A percentile compares a stretch with the other conserved stretches of the same genome.
These are phyloP conservation scores for Drosophila merina DNA, from an alignment of 2,888 invertebrate genomes.

Conservation along the genomic window DNA sequence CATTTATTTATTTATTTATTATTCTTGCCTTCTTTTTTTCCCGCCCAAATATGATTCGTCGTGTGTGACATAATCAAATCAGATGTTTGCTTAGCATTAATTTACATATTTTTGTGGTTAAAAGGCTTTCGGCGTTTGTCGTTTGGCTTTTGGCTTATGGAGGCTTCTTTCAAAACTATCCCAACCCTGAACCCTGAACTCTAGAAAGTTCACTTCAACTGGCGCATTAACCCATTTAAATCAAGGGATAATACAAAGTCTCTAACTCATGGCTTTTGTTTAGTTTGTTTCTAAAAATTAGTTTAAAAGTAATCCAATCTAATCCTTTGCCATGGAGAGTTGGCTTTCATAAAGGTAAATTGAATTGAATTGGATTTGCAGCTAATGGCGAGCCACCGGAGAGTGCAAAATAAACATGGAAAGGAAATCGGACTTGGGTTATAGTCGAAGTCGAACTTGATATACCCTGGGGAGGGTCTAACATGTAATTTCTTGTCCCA, in stretches of 20 bases:
- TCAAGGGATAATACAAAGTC: no score
- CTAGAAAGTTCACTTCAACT: no score
- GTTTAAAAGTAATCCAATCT: neutral
- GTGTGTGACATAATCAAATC: conserved; percentile 34
- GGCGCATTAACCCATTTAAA: no score
- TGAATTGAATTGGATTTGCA: neutral
- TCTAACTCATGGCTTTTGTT: no score
- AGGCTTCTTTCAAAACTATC: neutral
- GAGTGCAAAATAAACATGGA: neutral
- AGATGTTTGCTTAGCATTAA: conserved; percentile 19
- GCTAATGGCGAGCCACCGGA: conserved; percentile 1
- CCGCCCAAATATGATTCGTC: conserved; percentile 30
- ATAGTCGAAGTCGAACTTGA: no score
- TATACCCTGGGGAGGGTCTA: neutral
- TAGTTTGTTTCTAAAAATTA: neutral
- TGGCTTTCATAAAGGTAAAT: neutral
- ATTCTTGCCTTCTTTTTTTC: neutral
- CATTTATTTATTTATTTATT: neutral
- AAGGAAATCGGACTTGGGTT: no score
- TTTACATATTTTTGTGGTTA: conserved; percentile 4
- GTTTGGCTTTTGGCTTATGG: no score
- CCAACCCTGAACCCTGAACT: no score
- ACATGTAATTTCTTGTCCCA: no score
- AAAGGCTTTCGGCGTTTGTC: neutral
- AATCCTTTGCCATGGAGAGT: neutral